These are phyloP conservation scores for Menidia beryllina DNA, from an alignment of 2,113 vertebrate genomes.

Conservation along the genomic window DNA sequence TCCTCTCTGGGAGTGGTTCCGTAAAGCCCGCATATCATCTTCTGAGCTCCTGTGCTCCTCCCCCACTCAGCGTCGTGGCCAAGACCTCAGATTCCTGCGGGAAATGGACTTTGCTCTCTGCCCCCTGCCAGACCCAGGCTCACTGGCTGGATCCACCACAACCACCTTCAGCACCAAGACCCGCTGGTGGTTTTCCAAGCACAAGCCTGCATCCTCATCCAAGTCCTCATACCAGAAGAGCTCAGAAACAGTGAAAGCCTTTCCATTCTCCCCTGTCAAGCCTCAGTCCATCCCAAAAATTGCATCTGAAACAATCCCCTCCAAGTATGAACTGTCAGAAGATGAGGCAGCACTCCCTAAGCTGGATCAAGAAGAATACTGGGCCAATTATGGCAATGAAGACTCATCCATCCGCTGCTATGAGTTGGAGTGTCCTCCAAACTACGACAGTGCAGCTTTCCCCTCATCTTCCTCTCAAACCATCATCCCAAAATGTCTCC, in stretches of 20 bases:
- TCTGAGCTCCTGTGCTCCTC: conserved; percentile 89
- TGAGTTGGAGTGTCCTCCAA: conserved; percentile 79
- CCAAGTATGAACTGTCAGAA: conserved; percentile 80
- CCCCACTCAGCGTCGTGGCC: conserved; percentile 86
- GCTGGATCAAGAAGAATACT: conserved; percentile 87
- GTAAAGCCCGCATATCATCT: conserved; percentile 89
- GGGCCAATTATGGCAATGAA: conserved; percentile 86
- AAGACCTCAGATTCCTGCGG: conserved; percentile 89
- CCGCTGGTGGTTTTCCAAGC: conserved; percentile 87
- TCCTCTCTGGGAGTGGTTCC: conserved; percentile 95
- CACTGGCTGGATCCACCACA: conserved; percentile 82
- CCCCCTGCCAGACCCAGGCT: conserved; percentile 85
- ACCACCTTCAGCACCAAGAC: conserved; percentile 87
- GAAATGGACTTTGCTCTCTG: conserved; percentile 89
- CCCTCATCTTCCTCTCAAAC: conserved; percentile 64
- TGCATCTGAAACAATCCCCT: conserved; percentile 48
- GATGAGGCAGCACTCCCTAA: conserved; percentile 83
- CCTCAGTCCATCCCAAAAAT: conserved; percentile 61
- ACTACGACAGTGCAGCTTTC: conserved; percentile 68
- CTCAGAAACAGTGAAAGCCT: conserved; percentile 80
- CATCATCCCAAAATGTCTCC: conserved; percentile 49
- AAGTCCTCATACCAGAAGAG: conserved; percentile 82
- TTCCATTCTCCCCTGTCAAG: conserved; percentile 74
- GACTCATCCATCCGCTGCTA: conserved; percentile 83
- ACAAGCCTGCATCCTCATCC: conserved; percentile 87